A percentile compares a stretch with the other conserved stretches of the same genome.
These are phyloP conservation scores for Apis dorsata DNA, from an alignment of 1,140 invertebrate genomes.

Conservation along the genomic window DNA sequence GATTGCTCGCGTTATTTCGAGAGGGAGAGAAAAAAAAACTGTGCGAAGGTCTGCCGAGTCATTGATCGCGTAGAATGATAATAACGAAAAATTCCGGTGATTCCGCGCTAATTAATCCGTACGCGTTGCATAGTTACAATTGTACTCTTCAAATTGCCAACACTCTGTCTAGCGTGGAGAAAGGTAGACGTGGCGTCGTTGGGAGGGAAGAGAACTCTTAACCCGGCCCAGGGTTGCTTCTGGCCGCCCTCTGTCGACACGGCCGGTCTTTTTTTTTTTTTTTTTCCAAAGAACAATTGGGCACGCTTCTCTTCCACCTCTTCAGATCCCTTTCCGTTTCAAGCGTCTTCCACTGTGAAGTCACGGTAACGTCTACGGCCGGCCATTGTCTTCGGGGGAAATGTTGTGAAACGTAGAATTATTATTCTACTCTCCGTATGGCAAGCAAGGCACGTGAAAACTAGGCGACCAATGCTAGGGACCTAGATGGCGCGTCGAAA, in stretches of 20 bases:
- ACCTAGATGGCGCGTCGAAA: neutral
- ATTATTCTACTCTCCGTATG: neutral
- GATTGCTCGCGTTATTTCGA: constrained; percentile 32
- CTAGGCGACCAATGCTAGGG: neutral
- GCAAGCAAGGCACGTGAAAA: neutral
- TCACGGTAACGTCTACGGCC: neutral
- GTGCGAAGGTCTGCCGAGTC: constrained; percentile 43
- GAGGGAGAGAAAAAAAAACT: constrained; percentile 27
- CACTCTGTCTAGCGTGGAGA: neutral
- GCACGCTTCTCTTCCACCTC: constrained; percentile 30
- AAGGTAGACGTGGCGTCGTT: neutral
- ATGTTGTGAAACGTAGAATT: neutral
- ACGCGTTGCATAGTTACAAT: constrained; percentile 10
- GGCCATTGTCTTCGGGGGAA: neutral
- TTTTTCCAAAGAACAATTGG: constrained; percentile 27
- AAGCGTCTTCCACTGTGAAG: neutral
- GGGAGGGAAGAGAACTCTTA: constrained; percentile 12
- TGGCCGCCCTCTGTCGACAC: neutral
- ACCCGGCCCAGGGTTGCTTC: neutral
- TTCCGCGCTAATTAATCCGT: constrained; percentile 40
- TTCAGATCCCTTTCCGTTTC: constrained; percentile 21
- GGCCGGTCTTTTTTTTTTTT: neutral
- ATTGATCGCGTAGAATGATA: constrained; percentile 36
- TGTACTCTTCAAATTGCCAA: neutral
- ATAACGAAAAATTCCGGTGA: constrained; percentile 44